Evolutionary conservation across 2,888 invertebrate genomes (phyloP).

Genomic region (Chalcosyrphus nemorum): DNA sequence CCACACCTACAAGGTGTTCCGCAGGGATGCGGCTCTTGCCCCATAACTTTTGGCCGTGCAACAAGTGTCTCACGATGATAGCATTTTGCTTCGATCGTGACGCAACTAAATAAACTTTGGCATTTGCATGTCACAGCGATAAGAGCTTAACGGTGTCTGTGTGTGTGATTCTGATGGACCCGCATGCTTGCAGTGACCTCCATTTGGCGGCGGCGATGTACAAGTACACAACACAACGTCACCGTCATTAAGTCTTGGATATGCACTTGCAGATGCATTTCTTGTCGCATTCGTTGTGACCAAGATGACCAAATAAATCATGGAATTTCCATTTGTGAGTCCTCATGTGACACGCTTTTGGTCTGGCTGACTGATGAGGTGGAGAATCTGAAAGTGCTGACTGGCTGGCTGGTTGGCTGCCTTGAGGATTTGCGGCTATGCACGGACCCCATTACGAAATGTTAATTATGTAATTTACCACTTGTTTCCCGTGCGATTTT

Average conservation of each 20-base stretch:
- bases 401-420: slow-evolving; percentile 1
- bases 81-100: slow-evolving; percentile 34
- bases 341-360: slow-evolving; percentile 38
- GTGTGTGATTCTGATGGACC: slow-evolving; percentile 5
- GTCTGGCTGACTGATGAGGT: slow-evolving; percentile 5
- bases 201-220: slow-evolving; percentile 28
- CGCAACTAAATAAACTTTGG: slow-evolving; percentile 45
- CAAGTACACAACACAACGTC: too few relatives aligned
- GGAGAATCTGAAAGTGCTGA: slow-evolving; percentile 6
- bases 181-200: slow-evolving; percentile 44
- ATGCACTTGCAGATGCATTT: slow-evolving; percentile 44
- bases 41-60: background rate
- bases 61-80: slow-evolving; percentile 26
- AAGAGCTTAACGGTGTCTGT: slow-evolving; percentile 45
- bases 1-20: slow-evolving; percentile 13
- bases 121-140: slow-evolving; percentile 52
- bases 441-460: slow-evolving; percentile 46
- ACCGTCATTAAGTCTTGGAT: slow-evolving; percentile 35
- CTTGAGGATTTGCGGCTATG: slow-evolving; percentile 25
- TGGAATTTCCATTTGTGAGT: slow-evolving; percentile 44
- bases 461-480: slow-evolving; percentile 62
- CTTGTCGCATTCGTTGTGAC: background rate
- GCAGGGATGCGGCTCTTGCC: background rate
- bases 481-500: slow-evolving; percentile 41
- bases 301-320: slow-evolving; percentile 62